phyloP scores from a whole-genome alignment of 2,888 invertebrate species.

The Eledone cirrhosa region DNA sequence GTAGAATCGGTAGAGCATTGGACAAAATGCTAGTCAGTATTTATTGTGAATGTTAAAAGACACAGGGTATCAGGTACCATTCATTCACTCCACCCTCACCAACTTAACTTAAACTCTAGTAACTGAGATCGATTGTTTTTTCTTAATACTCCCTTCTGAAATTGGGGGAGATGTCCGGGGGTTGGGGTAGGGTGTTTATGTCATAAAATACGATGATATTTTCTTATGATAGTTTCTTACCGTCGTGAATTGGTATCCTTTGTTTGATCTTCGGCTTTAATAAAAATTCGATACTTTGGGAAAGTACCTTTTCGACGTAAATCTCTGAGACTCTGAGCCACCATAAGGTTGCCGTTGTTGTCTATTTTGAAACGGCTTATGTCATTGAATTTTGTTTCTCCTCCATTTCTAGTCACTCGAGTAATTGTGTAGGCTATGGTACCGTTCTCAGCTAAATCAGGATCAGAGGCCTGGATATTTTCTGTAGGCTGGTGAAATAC shows the following conservation, averaged over 20 bases:
- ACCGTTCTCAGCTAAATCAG: conserved; percentile 39
- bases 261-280: conserved; percentile 39
- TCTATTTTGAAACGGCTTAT: conserved; percentile 38
- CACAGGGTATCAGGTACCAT: too few species aligned
- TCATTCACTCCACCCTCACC: too few species aligned
- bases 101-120: too few species aligned
- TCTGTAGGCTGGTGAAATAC: conserved; percentile 27
- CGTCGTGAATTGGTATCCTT: neutral
- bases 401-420: conserved; percentile 29
- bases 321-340: conserved; percentile 37
- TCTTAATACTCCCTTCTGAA: too few species aligned
- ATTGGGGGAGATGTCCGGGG: neutral
- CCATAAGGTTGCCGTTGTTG: conserved; percentile 32
- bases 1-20: too few species aligned
- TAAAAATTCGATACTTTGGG: conserved; percentile 35
- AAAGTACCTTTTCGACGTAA: conserved; percentile 36
- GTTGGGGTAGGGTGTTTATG: too few species aligned
- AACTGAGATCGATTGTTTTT: too few species aligned
- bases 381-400: conserved; percentile 34
- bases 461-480: conserved; percentile 33
- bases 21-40: too few species aligned
- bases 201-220: too few species aligned
- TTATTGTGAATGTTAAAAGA: too few species aligned
- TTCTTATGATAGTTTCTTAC: neutral
- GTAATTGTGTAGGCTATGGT: conserved; percentile 35